Conservation (phyloP, 2,888 invertebrate genomes). For the Patella pellucida region DNA sequence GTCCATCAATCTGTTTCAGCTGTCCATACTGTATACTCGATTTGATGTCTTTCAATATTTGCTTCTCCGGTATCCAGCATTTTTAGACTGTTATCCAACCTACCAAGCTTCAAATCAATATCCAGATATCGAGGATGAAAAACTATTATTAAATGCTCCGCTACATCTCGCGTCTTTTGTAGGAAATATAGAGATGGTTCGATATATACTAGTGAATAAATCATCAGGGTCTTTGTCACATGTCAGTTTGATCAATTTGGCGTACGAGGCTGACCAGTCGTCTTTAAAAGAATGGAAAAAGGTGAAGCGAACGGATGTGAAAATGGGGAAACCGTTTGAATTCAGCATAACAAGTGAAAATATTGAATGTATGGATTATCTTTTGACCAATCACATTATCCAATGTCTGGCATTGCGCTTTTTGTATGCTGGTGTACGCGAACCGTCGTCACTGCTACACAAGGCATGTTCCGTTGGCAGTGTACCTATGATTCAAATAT, state of each 20-base stretch:
- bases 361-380: conserved; percentile 19
- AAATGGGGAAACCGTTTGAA: conserved; percentile 22
- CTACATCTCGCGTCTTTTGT: conserved; percentile 25
- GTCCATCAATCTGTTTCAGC: conserved; percentile 19
- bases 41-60: conserved; percentile 20
- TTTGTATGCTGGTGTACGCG: conserved; percentile 21
- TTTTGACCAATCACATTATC: conserved; percentile 13
- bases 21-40: conserved; percentile 19
- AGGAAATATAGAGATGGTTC: conserved; percentile 15
- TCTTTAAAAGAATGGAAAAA: not conserved
- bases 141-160: conserved; percentile 10
- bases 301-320: not conserved
- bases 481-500: conserved; percentile 13
- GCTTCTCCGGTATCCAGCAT: not conserved
- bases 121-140: not conserved
- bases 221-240: not conserved
- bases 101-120: not conserved
- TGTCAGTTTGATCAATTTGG: conserved; percentile 2
- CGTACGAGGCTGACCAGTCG: not conserved
- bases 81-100: not conserved
- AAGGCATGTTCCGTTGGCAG: conserved; percentile 26
- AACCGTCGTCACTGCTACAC: conserved; percentile 21
- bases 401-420: conserved; percentile 20
- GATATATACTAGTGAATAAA: conserved; percentile 12
- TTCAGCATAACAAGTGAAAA: conserved; percentile 11